Evolutionary conservation across 2,797 vertebrate species (phyloP), one percentile per base, ranked within the genome.

Genomic region (Sebastiscus albofasciatus): DNA sequence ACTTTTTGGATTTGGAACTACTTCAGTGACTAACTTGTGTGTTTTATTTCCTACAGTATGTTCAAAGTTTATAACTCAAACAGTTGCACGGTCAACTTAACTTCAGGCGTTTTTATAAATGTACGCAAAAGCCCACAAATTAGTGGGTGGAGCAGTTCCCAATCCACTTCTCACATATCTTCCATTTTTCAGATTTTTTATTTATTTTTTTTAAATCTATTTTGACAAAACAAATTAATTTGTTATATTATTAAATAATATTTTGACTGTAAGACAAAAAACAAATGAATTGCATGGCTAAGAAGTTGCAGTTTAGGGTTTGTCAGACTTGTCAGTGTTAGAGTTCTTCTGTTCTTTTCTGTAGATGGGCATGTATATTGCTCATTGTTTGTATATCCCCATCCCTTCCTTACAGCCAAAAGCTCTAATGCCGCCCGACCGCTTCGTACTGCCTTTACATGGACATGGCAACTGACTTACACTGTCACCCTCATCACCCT

Each of bases 341-440:
- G 97, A 98, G 84, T 98, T 98, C 95, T 98, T 98, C 96, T 99
- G 97, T 98, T 98, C 87, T 93, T 93, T 95, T 95, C 86, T 96
- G 95, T 99, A 98, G 98, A 99, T 98, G 98, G 98, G 98, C 98
- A 98, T 98, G 98, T 97, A 97, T 98, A 98, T 98, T 99, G 98
- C 98, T 99, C 98, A 99, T 99, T 98, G 98, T 99, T 97, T 99
- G 97, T 99, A 98, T 99, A 99, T 99, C 97, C 99, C 97, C 97
- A 98, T 99, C 98, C 98, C 98, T 99, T 99, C 99, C 98, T 99
- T 99, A 99, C 99, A 99, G 98, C 99, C 97, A 98, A 98, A 99
- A 99, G 98, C 97, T 98, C 98, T 98, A 99, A 99, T 97, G 98
- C 98, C 97, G 98, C 97, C 97, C 99, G 98, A 99, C 98, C 97